A percentile compares a stretch with the other conserved stretches of the same genome.
phyloP scores from a whole-genome alignment of 2,888 invertebrate genomes.

The Notocelia uddmanniana region DNA sequence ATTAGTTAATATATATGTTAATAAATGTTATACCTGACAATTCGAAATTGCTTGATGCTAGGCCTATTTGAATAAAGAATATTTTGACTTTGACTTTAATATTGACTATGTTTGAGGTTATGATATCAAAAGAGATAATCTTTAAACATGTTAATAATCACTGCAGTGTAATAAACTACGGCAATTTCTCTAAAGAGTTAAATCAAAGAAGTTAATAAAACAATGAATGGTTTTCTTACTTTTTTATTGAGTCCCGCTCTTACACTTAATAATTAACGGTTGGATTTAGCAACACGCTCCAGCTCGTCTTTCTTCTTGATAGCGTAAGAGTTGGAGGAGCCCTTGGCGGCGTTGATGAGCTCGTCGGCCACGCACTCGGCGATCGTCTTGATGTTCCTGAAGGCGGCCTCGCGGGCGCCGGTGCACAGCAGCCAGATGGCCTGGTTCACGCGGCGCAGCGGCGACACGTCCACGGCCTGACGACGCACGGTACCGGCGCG shows the following conservation, averaged over 20 bases:
- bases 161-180: not conserved
- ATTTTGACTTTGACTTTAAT: too few relatives aligned
- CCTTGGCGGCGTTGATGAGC: constrained; percentile 99
- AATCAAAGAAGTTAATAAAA: constrained; percentile 30
- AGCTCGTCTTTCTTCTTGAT: constrained; percentile 99
- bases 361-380: constrained; percentile 99
- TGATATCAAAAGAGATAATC: constrained; percentile 1
- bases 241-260: constrained; percentile 60
- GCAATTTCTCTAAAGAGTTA: not conserved
- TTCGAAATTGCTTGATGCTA: too few relatives aligned
- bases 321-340: constrained; percentile 99
- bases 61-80: too few relatives aligned
- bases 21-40: too few relatives aligned
- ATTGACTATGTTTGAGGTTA: constrained; percentile 24
- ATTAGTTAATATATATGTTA: too few relatives aligned
- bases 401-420: constrained; percentile 99
- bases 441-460: constrained; percentile 99
- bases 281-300: constrained; percentile 99
- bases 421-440: constrained; percentile 99
- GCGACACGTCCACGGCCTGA: constrained; percentile 99
- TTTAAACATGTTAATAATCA: constrained; percentile 20
- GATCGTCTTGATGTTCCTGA: constrained; percentile 99
- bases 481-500: constrained; percentile 99
- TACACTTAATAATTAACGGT: constrained; percentile 92
- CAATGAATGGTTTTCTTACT: constrained; percentile 53